Conservation (phyloP, 2,888 invertebrate species). For the Cinara cedri region DNA sequence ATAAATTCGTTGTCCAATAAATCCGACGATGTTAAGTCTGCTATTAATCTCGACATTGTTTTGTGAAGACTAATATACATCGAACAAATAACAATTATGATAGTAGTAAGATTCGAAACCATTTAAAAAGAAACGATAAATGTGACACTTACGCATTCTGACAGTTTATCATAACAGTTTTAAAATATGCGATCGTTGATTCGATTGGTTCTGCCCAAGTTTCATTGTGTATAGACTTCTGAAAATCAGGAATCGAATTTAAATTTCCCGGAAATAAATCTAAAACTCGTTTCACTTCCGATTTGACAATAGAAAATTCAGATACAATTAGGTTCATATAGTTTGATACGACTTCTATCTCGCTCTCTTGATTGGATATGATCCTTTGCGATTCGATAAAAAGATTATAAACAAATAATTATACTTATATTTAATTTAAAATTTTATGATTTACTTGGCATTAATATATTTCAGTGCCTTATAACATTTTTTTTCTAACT, state of each 20-base stretch:
- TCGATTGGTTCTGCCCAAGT: background rate
- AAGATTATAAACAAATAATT: background rate
- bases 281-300: background rate
- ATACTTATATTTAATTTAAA: too few species aligned
- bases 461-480: background rate
- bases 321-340: background rate
- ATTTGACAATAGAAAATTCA: background rate
- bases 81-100: background rate
- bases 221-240: background rate
- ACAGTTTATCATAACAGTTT: background rate
- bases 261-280: background rate
- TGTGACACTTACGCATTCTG: background rate
- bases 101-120: too few species aligned
- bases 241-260: background rate
- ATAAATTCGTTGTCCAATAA: background rate
- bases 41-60: background rate
- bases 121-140: background rate
- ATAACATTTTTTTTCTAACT: background rate
- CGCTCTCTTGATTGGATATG: background rate
- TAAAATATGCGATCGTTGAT: background rate
- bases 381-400: conserved; percentile 17
- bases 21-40: background rate
- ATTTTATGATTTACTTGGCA: background rate
- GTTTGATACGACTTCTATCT: background rate
- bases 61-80: background rate